phyloP scores from a whole-genome alignment of 2,888 invertebrate genomes.

The Phorcus lineatus region DNA sequence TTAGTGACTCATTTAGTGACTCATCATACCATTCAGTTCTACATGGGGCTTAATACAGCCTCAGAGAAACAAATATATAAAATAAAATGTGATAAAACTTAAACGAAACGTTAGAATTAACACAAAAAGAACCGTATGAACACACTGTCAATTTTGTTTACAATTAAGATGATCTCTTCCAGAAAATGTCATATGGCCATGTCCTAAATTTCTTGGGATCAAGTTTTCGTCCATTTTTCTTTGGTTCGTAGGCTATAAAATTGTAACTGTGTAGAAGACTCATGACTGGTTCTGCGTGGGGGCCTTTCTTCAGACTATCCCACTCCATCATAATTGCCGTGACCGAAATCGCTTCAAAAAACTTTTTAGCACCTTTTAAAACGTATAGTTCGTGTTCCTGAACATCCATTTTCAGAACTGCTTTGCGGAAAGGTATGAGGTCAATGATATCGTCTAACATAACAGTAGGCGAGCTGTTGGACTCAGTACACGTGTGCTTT shows the following conservation, averaged over 20 bases:
- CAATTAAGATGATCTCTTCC: neutral
- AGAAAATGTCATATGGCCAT: constrained; percentile 22
- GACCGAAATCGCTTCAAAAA: neutral
- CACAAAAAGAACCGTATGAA: too few species aligned
- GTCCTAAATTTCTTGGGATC: neutral
- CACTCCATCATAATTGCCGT: constrained; percentile 21
- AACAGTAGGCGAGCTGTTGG: neutral
- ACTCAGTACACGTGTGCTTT: neutral
- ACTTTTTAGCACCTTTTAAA: constrained; percentile 1
- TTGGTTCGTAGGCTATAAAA: neutral
- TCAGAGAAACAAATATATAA: too few species aligned
- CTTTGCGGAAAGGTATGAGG: neutral
- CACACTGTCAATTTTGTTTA: too few species aligned
- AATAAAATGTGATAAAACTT: too few species aligned
- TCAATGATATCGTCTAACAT: constrained; percentile 13
- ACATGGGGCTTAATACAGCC: too few species aligned
- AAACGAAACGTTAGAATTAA: too few species aligned
- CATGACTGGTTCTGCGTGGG: neutral
- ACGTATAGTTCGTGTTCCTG: neutral
- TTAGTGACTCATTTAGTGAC: too few species aligned
- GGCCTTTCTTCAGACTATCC: neutral
- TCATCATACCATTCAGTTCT: too few species aligned
- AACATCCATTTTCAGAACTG: constrained; percentile 12
- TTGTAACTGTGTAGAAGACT: neutral
- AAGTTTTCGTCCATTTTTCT: neutral